Base-by-base conservation (phyloP, 2,797 vertebrate species). In the Semaprochilodus insignis region DNA sequence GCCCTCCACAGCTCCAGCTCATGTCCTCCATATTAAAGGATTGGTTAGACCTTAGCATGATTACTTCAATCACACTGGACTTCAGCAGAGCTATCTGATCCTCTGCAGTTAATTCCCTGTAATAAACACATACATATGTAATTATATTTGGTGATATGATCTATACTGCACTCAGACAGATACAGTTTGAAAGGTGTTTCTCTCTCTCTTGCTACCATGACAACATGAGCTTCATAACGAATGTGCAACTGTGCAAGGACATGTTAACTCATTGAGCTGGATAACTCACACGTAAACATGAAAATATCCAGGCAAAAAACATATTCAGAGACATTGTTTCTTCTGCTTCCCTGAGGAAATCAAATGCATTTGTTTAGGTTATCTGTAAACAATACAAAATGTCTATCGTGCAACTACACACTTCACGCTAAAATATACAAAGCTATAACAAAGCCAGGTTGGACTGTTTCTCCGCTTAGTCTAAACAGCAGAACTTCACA, bases 11-110 rank as follows among this genome's bases (percentile, higher is more conserved):
- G 90, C 95, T 96, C 98, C 98, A 99, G 70, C 96, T 95, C 97
- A 99, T 99, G 89, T 99, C 97, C 15, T 99, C 97, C 77, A 97
- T 88, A 75, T 88, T 96, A 92, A 99, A 99, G 0, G 97, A 98
- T 92, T 99, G 95, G 89, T 99, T 99, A 6, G 98, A 99, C 40
- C 98, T 95, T 81, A 99, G 91, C 98, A 99, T 99, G 90, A 99
- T 98, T 87, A 99, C 97, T 93, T 99, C 98, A 0, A 99, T 99
- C 91, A 96, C 97, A 0, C 98, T 98, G 44, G 97, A 99, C 90
- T 99, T 99, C 65, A 99, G 89, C 88, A 99, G 93, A 55, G 97
- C 96, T 0, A 99, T 99, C 95, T 99, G 98, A 91, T 99, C 98
- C 59, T 99, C 98, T 0, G 97, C 94, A 0, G 94, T 95, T 90